Evolutionary conservation across 2,888 invertebrate species (phyloP).

Genomic region (Drosophila sordidapex): DNA sequence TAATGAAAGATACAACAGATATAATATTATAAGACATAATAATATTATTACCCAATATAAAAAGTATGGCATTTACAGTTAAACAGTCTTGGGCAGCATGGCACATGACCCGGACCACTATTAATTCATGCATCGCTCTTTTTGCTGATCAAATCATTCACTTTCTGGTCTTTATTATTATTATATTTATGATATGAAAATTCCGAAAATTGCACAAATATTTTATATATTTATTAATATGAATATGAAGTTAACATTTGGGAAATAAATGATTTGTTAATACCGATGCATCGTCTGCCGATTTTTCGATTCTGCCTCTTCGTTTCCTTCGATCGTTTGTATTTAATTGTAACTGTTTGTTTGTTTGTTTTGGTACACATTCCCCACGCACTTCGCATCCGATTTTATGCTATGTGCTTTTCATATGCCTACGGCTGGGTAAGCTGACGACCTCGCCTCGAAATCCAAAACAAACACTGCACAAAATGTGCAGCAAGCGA

Average conservation of each 20-base stretch:
- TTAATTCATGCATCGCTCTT: background rate
- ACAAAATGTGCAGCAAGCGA: slow-evolving; percentile 9
- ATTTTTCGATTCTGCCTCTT: background rate
- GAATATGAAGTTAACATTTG: background rate
- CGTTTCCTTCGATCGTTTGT: background rate
- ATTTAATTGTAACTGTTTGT: slow-evolving; percentile 10
- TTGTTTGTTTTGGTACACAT: slow-evolving; percentile 35
- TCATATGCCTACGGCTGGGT: slow-evolving; percentile 15
- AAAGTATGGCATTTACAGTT: background rate
- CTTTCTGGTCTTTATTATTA: background rate
- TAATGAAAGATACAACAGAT: background rate
- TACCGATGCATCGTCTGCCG: background rate
- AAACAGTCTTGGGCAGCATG: background rate
- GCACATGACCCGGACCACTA: background rate
- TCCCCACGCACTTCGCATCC: slow-evolving; percentile 13
- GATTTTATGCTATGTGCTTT: slow-evolving; percentile 25
- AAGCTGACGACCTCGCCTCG: slow-evolving; percentile 43
- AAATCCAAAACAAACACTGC: slow-evolving; percentile 23
- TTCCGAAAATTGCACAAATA: background rate
- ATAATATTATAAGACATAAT: background rate
- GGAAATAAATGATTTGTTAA: background rate
- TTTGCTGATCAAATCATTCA: background rate
- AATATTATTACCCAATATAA: background rate
- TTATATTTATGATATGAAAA: background rate
- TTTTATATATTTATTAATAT: background rate